Evolutionary conservation across 2,113 vertebrate species (phyloP), one percentile per base, ranked within the genome.

Genomic region (Pachycephala philippinensis): DNA sequence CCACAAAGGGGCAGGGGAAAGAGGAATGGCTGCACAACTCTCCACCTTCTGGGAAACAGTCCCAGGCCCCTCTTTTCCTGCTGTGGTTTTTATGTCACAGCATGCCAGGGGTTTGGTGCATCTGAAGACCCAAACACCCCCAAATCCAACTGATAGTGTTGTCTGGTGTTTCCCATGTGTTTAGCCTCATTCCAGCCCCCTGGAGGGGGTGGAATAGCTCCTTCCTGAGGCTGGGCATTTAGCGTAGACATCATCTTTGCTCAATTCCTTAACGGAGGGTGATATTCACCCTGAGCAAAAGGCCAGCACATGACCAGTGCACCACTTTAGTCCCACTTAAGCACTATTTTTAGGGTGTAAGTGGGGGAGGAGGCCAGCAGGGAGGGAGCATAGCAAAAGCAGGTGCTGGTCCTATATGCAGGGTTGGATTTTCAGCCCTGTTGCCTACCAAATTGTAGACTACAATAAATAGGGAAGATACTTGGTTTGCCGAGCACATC

Each of bases 331-430:
- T 77, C 59, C 92, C 93, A 93, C 95, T 97, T 96, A 26, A 90
- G 79, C 39, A 81, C 93, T 96, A 96, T 97, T 96, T 96, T 96
- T 96, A 94, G 93, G 88, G 65, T 79, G 40, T 93, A 78, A 95
- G 64, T 54, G 85, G 90, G 88, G 87, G 80, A 95, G 95, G 95
- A 92, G 86, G 64, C 71, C 21, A 17, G 60, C 79, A 84, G 68
- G 33, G 72, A 95, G 54, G 84, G 88, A 85, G 64, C 75, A 23
- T 27, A 89, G 93, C 82, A 83, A 79, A 92, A 94, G 92, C 96
- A 94, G 93, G 92, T 93, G 93, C 90, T 65, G 35, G 24, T 84
- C 71, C 42, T 81, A 26, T 47, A 33, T 3, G 2, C 50, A 35
- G 87, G 54, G 42, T 8, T 91, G 88, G 47, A 80, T 77, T 91